Percentiles rank a stretch among this genome's conserved stretches.
phyloP scores from a whole-genome alignment of 1,140 invertebrate genomes.

The Papilio helenus region DNA sequence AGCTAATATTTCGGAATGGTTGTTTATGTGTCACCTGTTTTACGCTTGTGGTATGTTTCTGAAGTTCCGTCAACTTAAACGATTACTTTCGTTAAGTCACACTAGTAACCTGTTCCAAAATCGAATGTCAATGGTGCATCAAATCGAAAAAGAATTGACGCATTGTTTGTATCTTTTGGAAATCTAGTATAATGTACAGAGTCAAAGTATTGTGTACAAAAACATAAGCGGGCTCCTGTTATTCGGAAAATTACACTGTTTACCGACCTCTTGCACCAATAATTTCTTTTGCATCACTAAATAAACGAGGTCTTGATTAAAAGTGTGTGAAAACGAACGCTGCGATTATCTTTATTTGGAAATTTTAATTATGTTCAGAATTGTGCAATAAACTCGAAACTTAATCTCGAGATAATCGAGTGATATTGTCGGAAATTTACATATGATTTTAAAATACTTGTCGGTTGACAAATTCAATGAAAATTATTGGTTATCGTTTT shows the following conservation, averaged over 20 bases:
- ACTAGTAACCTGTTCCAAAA: too few species aligned
- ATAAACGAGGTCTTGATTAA: slow-evolving; percentile 18
- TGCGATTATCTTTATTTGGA: slow-evolving; percentile 19
- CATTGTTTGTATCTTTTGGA: background rate
- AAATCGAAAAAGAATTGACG: too few species aligned
- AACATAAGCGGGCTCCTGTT: background rate
- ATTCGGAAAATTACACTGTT: background rate
- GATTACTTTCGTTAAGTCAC: too few species aligned
- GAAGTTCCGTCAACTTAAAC: too few species aligned
- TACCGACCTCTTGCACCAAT: background rate
- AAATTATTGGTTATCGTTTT: slow-evolving; percentile 12
- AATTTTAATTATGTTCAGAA: slow-evolving; percentile 17
- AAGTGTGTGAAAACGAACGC: slow-evolving; percentile 19
- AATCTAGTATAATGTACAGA: background rate
- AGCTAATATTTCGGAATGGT: too few species aligned
- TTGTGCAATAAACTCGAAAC: slow-evolving; percentile 22
- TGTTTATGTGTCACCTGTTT: too few species aligned
- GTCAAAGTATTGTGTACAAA: background rate
- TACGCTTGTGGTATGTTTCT: too few species aligned
- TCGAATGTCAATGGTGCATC: too few species aligned
- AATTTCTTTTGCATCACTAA: background rate
- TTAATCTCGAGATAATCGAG: slow-evolving; percentile 14
- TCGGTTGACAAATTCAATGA: slow-evolving; percentile 7
- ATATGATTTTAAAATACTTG: slow-evolving; percentile 15
- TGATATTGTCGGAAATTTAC: slow-evolving; percentile 12